Conservation (phyloP, 1,140 invertebrate species). For the Ips nitidus region DNA sequence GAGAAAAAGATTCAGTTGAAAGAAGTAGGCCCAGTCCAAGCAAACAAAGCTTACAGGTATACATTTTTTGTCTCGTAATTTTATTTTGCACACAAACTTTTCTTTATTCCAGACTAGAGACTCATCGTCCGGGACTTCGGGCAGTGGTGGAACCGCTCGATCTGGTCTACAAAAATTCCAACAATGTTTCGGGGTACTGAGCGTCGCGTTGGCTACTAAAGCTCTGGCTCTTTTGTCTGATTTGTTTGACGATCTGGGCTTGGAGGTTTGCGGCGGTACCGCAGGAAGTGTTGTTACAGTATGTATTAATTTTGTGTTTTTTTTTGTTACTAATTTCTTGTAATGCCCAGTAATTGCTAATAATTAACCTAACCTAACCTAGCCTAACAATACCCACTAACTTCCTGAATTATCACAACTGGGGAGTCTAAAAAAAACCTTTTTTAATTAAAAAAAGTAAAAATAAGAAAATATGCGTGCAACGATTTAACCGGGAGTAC, state of each 20-base stretch:
- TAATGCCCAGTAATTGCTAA: too few relatives aligned
- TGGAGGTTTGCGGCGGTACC: conserved; percentile 54
- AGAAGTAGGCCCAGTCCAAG: conserved; percentile 65
- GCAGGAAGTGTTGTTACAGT: conserved; percentile 42
- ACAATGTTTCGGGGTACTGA: conserved; percentile 80
- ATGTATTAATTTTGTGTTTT: conserved; percentile 6
- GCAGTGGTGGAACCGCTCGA: conserved; percentile 43
- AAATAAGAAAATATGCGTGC: too few relatives aligned
- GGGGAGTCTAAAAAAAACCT: too few relatives aligned
- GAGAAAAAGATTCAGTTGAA: conserved; percentile 53
- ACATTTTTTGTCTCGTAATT: not conserved
- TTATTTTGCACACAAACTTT: not conserved
- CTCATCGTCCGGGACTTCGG: conserved; percentile 43
- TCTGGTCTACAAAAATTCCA: conserved; percentile 56
- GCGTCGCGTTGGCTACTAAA: conserved; percentile 76
- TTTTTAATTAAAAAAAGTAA: too few relatives aligned
- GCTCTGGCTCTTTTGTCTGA: conserved; percentile 67
- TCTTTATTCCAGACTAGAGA: conserved; percentile 54
- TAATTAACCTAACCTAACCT: too few relatives aligned
- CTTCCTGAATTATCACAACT: too few relatives aligned
- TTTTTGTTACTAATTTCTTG: not conserved
- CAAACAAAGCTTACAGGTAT: conserved; percentile 51
- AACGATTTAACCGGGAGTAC: too few relatives aligned
- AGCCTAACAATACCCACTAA: too few relatives aligned
- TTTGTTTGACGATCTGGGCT: conserved; percentile 68